A percentile compares a stretch with the other conserved stretches of the same genome.
Evolutionary conservation across 92 coral and sea anemone species (phyloP).

Genomic region (Micromussa lordhowensis): DNA sequence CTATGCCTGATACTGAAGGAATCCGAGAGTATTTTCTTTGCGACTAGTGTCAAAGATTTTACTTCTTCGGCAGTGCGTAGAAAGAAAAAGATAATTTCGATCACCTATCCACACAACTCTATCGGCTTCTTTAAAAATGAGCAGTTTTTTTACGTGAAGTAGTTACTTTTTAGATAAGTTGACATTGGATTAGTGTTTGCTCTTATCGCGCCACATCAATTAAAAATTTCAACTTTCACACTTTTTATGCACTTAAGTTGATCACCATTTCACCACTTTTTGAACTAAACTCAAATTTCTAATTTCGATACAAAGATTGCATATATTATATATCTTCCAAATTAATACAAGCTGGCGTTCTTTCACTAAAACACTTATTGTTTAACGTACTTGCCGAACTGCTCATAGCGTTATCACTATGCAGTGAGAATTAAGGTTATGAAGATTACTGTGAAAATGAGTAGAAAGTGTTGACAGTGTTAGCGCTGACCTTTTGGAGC

Average conservation of each 20-base stretch:
- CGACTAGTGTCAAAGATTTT: background rate
- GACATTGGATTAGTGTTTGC: background rate
- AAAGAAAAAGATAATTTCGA: background rate
- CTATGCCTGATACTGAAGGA: background rate
- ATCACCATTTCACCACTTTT: background rate
- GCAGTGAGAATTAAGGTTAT: background rate
- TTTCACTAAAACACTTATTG: background rate
- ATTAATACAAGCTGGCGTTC: background rate
- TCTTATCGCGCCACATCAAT: background rate
- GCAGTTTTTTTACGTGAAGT: background rate
- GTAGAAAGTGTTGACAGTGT: background rate
- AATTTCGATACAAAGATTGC: background rate
- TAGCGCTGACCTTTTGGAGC: conserved; percentile 5
- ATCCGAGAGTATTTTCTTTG: background rate
- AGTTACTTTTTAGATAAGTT: background rate
- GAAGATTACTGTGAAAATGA: background rate
- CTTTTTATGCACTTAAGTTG: background rate
- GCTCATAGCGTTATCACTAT: background rate
- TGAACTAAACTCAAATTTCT: background rate
- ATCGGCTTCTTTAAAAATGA: background rate
- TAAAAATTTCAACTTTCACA: background rate
- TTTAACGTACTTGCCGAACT: background rate
- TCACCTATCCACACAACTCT: background rate
- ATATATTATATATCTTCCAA: background rate
- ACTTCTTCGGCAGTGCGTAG: too few relatives aligned